Evolutionary conservation across 2,113 vertebrate genomes (phyloP).

Genomic region (Toxotes chatareus): DNA sequence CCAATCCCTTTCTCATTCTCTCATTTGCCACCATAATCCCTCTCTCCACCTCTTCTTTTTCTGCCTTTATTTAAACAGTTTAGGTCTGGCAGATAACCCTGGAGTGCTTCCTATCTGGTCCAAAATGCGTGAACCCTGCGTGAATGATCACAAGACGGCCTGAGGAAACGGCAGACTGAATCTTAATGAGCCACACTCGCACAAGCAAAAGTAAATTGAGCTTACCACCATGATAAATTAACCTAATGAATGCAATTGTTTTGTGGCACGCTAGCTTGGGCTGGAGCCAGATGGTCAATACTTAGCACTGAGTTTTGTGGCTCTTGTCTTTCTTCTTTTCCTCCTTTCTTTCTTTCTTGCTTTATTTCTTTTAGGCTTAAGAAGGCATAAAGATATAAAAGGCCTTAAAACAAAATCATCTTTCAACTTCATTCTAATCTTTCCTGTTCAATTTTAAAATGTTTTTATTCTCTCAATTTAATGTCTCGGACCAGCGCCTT

Average conservation of each 20-base stretch:
- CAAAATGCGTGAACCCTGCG: slow-evolving; percentile 75
- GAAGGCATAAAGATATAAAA: not conserved
- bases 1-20: slow-evolving; percentile 66
- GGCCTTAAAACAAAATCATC: not conserved
- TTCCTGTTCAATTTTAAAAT: not conserved
- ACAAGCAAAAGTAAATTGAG: slow-evolving; percentile 86
- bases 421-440: not conserved
- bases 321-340: slow-evolving; percentile 34
- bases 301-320: slow-evolving; percentile 75
- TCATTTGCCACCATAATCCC: slow-evolving; percentile 78
- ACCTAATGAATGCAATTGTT: slow-evolving; percentile 87
- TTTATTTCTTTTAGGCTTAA: slow-evolving; percentile 11
- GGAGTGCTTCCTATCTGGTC: slow-evolving; percentile 80
- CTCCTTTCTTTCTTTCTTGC: slow-evolving; percentile 30
- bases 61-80: slow-evolving; percentile 80
- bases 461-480: not conserved
- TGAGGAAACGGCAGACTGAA: slow-evolving; percentile 80
- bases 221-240: slow-evolving; percentile 86
- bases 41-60: slow-evolving; percentile 68
- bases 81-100: slow-evolving; percentile 80
- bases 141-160: slow-evolving; percentile 82
- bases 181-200: slow-evolving; percentile 83
- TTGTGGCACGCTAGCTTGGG: slow-evolving; percentile 83
- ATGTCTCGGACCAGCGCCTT: slow-evolving; percentile 43
- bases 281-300: slow-evolving; percentile 84